Conservation (phyloP, 1,140 invertebrate species). For the Whitmania pigra region DNA sequence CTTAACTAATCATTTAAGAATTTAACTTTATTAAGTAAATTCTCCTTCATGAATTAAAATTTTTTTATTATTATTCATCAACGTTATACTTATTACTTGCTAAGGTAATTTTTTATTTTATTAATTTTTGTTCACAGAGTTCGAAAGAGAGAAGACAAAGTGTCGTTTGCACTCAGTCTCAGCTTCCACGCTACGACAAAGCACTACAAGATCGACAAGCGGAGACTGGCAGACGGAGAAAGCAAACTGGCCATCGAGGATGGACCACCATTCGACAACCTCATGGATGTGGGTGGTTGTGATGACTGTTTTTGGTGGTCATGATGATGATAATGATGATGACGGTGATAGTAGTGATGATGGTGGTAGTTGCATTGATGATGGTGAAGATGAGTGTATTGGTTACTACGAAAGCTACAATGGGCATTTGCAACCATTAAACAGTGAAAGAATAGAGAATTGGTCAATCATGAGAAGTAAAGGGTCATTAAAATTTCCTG, state of each 20-base stretch:
- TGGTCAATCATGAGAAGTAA: background rate
- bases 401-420: background rate
- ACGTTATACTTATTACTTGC: too few relatives aligned
- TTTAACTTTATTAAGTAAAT: too few relatives aligned
- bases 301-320: background rate
- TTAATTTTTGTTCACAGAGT: slow-evolving; percentile 27
- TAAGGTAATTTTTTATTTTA: too few relatives aligned
- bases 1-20: too few relatives aligned
- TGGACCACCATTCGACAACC: slow-evolving; percentile 44
- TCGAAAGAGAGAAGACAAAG: slow-evolving; percentile 32
- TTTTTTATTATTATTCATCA: too few relatives aligned
- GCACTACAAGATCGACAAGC: slow-evolving; percentile 44
- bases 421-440: too few relatives aligned
- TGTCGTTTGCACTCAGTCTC: slow-evolving; percentile 42
- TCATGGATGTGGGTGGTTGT: slow-evolving; percentile 42
- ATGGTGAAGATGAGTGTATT: background rate
- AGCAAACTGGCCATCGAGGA: slow-evolving; percentile 42
- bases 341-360: background rate
- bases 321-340: background rate
- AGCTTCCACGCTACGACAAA: slow-evolving; percentile 39
- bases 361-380: background rate
- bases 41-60: too few relatives aligned
- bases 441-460: background rate
- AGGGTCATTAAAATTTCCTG: too few relatives aligned
- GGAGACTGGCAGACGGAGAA: slow-evolving; percentile 30